Percentiles rank a stretch among this genome's conserved stretches.
phyloP scores from a whole-genome alignment of 2,888 invertebrate genomes.

The Clivina fossor region DNA sequence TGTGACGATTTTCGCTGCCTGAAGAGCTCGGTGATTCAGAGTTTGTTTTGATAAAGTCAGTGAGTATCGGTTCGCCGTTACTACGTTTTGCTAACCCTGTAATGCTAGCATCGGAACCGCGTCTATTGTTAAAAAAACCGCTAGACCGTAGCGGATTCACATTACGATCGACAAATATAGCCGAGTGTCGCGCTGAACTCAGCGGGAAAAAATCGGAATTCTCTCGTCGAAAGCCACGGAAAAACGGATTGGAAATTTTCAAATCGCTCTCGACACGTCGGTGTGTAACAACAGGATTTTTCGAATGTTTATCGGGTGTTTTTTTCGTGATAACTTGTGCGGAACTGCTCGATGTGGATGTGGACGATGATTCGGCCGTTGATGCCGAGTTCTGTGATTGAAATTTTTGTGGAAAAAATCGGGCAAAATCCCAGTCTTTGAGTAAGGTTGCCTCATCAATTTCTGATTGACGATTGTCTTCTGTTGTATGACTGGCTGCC shows the following conservation, averaged over 20 bases:
- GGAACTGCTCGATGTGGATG: conserved; percentile 37
- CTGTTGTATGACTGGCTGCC: conserved; percentile 48
- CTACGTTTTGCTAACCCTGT: conserved; percentile 54
- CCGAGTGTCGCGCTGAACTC: conserved; percentile 74
- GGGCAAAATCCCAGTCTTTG: conserved; percentile 85
- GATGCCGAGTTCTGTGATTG: conserved; percentile 35
- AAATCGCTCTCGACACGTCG: conserved; percentile 75
- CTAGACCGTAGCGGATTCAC: conserved; percentile 64
- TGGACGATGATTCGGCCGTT: conserved; percentile 21
- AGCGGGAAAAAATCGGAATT: conserved; percentile 83
- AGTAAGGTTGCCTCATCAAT: conserved; percentile 77
- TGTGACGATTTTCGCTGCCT: conserved; percentile 53
- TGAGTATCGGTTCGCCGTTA: conserved; percentile 69
- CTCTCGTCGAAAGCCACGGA: conserved; percentile 78
- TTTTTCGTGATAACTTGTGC: conserved; percentile 40
- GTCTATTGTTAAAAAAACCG: conserved; percentile 69
- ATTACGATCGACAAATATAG: conserved; percentile 60
- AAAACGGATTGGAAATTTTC: conserved; percentile 70
- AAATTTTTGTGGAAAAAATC: conserved; percentile 70
- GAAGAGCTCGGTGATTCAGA: conserved; percentile 55
- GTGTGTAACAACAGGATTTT: conserved; percentile 51
- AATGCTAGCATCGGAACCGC: conserved; percentile 58
- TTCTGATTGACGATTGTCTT: conserved; percentile 53
- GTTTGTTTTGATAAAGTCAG: conserved; percentile 67
- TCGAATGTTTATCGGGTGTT: conserved; percentile 33